Base-by-base conservation (phyloP, 2,797 vertebrate species). In the Odontamblyopus rebecca region DNA sequence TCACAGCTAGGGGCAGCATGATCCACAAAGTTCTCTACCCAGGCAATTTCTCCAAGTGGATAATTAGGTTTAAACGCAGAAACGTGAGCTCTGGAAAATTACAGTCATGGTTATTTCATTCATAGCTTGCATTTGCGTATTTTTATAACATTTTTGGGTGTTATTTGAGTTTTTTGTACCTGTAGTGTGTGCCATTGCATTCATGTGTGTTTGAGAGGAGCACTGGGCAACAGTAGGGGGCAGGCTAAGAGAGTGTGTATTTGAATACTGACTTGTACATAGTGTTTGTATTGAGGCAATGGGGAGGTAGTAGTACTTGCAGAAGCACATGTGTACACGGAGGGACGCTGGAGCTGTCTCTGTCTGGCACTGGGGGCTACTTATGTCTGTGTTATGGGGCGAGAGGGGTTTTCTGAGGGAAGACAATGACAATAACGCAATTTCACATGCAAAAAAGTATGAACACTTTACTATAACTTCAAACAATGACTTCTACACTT, bases 181-280 rank as follows among this genome's bases (percentile, higher is more conserved):
- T 67, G 73, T 82, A 79, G 83, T 82, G 83, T 80, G 83, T 86
- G 75, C 78, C 77, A 83, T 77, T 82, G 74, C 72, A 85, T 80
- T 66, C 27, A 61, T 90, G 88, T 91, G 86, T 87, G 86, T 90
- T 90, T 86, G 88, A 88, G 91, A 86, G 81, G 82, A 81, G 85
- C 75, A 71, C 80, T 89, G 88, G 89, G 88, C 83, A 92, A 93
- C 94, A 95, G 92, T 94, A 95, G 93, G 94, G 93, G 94, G 93
- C 94, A 95, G 90, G 89, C 93, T 93, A 92, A 92, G 93, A 94
- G 92, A 92, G 91, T 91, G 86, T 93, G 93, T 94, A 93, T 93
- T 93, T 89, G 92, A 94, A 93, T 94, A 89, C 84, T 85, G 84
- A 79, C 87, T 83, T 88, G 82, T 80, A 89, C 82, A 86, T 79